Percentiles rank a stretch among this genome's conserved stretches.
These are phyloP conservation scores for Bombus pascuorum DNA, from an alignment of 1,140 invertebrate species.

Conservation along the genomic window DNA sequence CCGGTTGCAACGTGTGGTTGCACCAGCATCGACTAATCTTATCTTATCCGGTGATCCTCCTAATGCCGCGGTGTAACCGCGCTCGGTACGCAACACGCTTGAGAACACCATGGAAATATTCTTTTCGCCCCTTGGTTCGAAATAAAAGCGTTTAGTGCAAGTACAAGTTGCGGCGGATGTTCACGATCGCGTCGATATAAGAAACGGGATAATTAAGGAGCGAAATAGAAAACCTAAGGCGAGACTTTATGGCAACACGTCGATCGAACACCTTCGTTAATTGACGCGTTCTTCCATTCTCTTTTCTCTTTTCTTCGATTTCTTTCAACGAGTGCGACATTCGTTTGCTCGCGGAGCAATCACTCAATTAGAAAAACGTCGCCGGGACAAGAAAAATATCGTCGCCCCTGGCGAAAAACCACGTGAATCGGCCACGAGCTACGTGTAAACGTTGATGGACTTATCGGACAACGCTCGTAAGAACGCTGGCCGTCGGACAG, in stretches of 20 bases:
- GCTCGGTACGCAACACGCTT: slow-evolving; percentile 39
- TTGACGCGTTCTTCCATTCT: neutral
- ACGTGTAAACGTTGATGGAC: slow-evolving; percentile 6
- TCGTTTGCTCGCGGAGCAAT: slow-evolving; percentile 7
- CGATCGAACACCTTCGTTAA: neutral
- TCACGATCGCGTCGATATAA: neutral
- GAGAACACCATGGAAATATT: slow-evolving; percentile 36
- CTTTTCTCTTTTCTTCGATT: neutral
- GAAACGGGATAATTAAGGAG: slow-evolving; percentile 3
- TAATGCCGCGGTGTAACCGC: slow-evolving; percentile 60
- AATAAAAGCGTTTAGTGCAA: neutral
- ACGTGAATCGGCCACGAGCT: neutral
- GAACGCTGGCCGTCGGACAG: slow-evolving; percentile 35
- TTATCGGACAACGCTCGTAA: neutral
- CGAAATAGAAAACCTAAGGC: neutral
- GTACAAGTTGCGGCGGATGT: neutral
- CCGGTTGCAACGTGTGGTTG: slow-evolving; percentile 57
- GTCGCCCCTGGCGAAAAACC: slow-evolving; percentile 1
- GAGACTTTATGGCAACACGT: neutral
- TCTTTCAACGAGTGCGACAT: neutral
- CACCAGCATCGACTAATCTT: slow-evolving; percentile 73
- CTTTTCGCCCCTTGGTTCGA: neutral
- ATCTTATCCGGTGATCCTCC: slow-evolving; percentile 77
- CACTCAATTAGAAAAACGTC: slow-evolving; percentile 26
- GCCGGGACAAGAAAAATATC: neutral